A percentile compares a stretch with the other conserved stretches of the same genome.
Conservation (phyloP, 2,797 vertebrate species). For the Paramormyrops hopkinsi region DNA sequence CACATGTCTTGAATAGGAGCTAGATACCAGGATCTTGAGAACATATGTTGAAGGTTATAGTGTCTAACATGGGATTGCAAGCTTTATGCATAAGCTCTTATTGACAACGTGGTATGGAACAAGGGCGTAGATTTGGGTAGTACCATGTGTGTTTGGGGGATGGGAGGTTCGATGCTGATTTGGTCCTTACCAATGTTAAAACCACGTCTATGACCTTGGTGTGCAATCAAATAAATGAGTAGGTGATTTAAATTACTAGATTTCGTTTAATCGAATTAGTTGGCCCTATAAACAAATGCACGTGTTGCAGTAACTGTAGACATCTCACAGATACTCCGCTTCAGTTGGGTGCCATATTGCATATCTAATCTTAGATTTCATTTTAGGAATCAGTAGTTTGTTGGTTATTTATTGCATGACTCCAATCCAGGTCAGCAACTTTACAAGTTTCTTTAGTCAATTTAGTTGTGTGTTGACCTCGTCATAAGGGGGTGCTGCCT, state of each 20-base stretch:
- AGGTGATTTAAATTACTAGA: not conserved
- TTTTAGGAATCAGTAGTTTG: not conserved
- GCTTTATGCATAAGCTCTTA: not conserved
- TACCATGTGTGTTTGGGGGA: not conserved
- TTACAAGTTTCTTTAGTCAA: not conserved
- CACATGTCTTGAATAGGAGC: not conserved
- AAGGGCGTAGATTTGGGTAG: not conserved
- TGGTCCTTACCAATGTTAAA: not conserved
- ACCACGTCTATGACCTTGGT: not conserved
- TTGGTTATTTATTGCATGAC: not conserved
- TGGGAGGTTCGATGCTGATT: not conserved
- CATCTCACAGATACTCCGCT: not conserved
- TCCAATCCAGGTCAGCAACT: not conserved
- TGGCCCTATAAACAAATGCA: not conserved
- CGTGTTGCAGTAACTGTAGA: not conserved
- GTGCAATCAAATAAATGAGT: not conserved
- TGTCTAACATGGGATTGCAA: not conserved
- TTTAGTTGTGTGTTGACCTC: not conserved
- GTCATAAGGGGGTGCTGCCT: not conserved
- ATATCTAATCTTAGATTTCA: not conserved
- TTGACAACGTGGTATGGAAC: not conserved
- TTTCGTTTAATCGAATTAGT: not conserved
- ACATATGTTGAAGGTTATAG: no score
- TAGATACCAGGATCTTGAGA: not conserved
- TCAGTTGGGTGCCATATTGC: not conserved